Evolutionary conservation across 2,888 invertebrate species (phyloP), one percentile per base, ranked within the genome.

Genomic region (Elysia crispata): DNA sequence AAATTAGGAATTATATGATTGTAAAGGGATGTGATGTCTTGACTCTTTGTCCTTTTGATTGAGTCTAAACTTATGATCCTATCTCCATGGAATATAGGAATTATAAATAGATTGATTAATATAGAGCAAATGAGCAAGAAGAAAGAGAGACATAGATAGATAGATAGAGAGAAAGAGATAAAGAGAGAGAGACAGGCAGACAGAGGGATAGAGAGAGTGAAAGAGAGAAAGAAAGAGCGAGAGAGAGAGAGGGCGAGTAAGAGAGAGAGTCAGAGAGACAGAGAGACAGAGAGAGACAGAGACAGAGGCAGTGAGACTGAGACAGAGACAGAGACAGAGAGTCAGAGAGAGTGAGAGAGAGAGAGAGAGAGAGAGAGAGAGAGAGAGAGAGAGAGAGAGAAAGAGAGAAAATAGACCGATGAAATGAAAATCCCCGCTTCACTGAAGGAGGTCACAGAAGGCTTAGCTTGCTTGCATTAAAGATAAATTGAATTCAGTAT

Each of bases 191-290:
- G 67, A 60, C 23, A 41, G 41, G 25, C 13, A 78, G 62, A 72
- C 25, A 62, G 60, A 62, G 18, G 60, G 70, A 57, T 23, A 60
- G 33, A 72, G 60, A 62, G 62, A 72, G 57, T 60, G 62, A 62
- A 28, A 72, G 62, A 72, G 33, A 70, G 60, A 62, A 28, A 72
- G 67, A 33, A 15, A 62, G 60, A 62, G 33, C 62, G 60, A 66
- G 28, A 66, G 49, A 66, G 23, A 20, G 23, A 31, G 20, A 41
- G 66, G 64, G 41, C 33, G n/a, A 33, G 25, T 64, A 25, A 64
- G 3, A 62, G 23, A 54, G 1, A 41, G 13, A 41, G 5, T 18
- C 6, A 76, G 41, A 64, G 49, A 62, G 13, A 70, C n/a, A 77
- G 8, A 69, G 50, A 67, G 49, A 67, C n/a, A 67, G 25, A 69